phyloP scores from a whole-genome alignment of 2,797 vertebrate genomes.

The Urocyon cinereoargenteus region DNA sequence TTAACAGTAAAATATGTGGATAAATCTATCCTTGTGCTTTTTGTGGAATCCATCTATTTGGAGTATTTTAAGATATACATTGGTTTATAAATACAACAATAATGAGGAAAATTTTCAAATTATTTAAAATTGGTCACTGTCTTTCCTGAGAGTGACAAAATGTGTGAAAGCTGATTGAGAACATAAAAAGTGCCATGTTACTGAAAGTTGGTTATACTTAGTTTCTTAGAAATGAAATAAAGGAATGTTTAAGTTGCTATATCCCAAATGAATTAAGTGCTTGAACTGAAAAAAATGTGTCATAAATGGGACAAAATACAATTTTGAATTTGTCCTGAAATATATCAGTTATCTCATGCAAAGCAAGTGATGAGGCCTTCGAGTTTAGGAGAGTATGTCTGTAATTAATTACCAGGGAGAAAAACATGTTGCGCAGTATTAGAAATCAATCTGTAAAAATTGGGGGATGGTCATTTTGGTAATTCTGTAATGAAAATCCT shows the following conservation, averaged over 20 bases:
- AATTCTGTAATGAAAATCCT: slow-evolving; percentile 38
- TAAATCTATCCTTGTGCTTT: slow-evolving; percentile 22
- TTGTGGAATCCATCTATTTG: slow-evolving; percentile 36
- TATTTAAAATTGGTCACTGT: neutral
- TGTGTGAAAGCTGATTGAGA: slow-evolving; percentile 10
- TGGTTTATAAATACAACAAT: slow-evolving; percentile 6
- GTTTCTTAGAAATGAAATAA: slow-evolving; percentile 46
- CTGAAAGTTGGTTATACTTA: slow-evolving; percentile 14
- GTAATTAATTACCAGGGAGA: neutral
- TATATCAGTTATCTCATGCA: neutral
- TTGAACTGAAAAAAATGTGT: slow-evolving; percentile 7
- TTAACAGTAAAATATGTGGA: neutral
- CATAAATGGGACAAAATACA: neutral
- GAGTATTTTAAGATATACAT: slow-evolving; percentile 41
- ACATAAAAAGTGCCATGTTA: neutral
- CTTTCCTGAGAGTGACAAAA: slow-evolving; percentile 33
- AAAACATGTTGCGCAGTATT: slow-evolving; percentile 10
- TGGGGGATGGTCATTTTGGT: neutral
- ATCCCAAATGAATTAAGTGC: neutral
- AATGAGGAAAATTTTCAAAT: slow-evolving; percentile 34
- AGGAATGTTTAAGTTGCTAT: neutral
- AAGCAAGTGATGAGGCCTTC: neutral
- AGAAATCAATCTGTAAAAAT: slow-evolving; percentile 54
- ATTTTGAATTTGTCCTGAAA: slow-evolving; percentile 40
- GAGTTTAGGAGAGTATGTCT: neutral